A percentile compares a stretch with the other conserved stretches of the same genome.
Evolutionary conservation across 92 coral and sea anemone species (phyloP).

Genomic region (Palythoa heliodiscus): DNA sequence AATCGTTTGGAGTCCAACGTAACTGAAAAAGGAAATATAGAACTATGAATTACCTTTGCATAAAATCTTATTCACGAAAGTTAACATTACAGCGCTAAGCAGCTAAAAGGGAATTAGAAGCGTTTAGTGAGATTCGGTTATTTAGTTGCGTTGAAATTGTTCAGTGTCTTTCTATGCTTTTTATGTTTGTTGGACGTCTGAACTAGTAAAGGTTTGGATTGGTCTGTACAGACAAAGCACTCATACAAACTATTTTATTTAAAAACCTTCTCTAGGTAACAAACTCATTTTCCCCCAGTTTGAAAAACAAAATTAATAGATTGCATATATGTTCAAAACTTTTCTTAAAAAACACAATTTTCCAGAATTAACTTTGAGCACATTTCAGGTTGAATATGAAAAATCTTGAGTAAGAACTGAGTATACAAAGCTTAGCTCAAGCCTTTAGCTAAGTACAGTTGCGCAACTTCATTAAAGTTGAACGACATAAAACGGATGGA

Average conservation of each 20-base stretch:
- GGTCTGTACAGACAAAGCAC: too few relatives aligned
- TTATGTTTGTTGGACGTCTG: neutral
- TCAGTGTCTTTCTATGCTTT: neutral
- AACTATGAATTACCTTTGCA: neutral
- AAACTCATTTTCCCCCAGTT: too few relatives aligned
- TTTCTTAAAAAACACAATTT: too few relatives aligned
- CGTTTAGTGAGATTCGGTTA: neutral
- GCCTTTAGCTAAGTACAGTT: neutral
- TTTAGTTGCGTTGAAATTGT: neutral
- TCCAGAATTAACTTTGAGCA: neutral
- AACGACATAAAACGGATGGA: slow-evolving; percentile 6
- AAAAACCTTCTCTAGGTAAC: too few relatives aligned
- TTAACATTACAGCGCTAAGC: neutral
- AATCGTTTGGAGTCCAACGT: neutral
- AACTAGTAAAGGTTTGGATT: too few relatives aligned
- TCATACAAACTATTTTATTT: too few relatives aligned
- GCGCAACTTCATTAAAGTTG: neutral
- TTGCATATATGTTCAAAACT: too few relatives aligned
- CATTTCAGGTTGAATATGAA: neutral
- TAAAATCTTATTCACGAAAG: neutral
- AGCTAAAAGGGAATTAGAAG: neutral
- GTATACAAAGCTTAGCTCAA: neutral
- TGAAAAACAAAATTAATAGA: too few relatives aligned
- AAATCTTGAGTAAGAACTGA: neutral
- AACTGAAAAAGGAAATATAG: neutral